These are phyloP conservation scores for Antheraea pernyi DNA, from an alignment of 1,140 invertebrate genomes.

Conservation along the genomic window DNA sequence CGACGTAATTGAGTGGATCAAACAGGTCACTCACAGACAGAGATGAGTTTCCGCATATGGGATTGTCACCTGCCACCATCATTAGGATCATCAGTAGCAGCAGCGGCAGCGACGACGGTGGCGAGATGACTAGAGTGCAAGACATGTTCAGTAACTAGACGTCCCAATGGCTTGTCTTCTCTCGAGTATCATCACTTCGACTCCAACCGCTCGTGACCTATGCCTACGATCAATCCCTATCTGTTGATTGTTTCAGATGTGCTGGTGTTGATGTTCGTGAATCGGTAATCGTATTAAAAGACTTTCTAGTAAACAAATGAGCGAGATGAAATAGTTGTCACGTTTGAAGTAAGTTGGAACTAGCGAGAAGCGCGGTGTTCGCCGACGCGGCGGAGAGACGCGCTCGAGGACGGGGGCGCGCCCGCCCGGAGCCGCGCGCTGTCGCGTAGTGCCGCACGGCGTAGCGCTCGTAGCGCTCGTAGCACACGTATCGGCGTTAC, in stretches of 20 bases:
- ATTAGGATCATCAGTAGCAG: constrained; percentile 4
- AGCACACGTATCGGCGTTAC: not conserved
- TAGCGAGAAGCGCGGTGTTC: not conserved
- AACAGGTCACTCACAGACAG: not conserved
- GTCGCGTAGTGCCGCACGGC: not conserved
- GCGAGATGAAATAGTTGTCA: not conserved
- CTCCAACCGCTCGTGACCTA: too few relatives aligned
- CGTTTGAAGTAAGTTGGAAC: constrained; percentile 11
- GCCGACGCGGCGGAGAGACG: too few relatives aligned
- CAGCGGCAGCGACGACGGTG: constrained; percentile 1
- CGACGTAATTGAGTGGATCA: not conserved
- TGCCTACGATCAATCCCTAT: too few relatives aligned
- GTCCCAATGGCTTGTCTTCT: not conserved
- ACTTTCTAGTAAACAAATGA: too few relatives aligned
- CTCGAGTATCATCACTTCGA: too few relatives aligned
- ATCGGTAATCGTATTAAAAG: too few relatives aligned
- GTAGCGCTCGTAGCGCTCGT: not conserved
- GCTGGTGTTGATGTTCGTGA: too few relatives aligned
- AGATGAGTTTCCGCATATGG: not conserved
- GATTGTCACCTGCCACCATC: not conserved
- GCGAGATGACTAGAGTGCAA: too few relatives aligned
- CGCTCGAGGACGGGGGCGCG: not conserved
- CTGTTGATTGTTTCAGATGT: too few relatives aligned
- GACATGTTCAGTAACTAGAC: too few relatives aligned
- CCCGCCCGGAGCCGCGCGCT: constrained; percentile 9